Evolutionary conservation across 35 echinoderm and acorn worm genomes (phyloP).

Genomic region (Lytechinus pictus): DNA sequence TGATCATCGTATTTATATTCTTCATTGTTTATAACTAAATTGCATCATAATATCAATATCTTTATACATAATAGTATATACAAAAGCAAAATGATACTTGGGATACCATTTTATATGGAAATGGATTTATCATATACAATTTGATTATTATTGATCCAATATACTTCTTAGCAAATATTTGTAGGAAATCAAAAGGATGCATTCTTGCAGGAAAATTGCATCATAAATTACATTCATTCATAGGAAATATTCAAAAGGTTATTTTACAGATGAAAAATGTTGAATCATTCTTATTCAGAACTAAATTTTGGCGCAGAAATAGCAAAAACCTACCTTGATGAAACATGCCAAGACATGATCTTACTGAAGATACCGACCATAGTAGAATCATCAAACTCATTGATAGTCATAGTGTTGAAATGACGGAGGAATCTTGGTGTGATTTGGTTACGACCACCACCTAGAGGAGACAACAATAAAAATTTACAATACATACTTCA

Average conservation of each 20-base stretch:
- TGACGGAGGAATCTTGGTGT: constrained; percentile 94
- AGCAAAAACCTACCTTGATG: constrained; percentile 63
- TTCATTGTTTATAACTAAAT: no score
- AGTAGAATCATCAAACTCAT: constrained; percentile 94
- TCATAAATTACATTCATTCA: no score
- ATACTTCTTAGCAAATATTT: no score
- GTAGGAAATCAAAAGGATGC: no score
- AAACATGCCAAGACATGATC: constrained; percentile 90
- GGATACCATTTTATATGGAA: no score
- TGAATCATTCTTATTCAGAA: not conserved
- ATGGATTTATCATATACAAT: no score
- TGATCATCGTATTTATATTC: no score
- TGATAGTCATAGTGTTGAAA: constrained; percentile 98
- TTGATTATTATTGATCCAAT: no score
- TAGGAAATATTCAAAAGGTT: not conserved
- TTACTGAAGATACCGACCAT: constrained; percentile 90
- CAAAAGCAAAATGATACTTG: no score
- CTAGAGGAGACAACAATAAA: constrained; percentile 40
- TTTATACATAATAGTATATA: no score
- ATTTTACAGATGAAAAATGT: not conserved
- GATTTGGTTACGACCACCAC: constrained; percentile 89
- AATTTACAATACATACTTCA: not conserved
- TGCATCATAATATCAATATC: no score
- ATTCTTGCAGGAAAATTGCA: no score
- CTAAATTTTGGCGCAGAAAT: not conserved